Base-by-base conservation (phyloP, 1,140 invertebrate genomes). In the Zaprionus camerounensis region DNA sequence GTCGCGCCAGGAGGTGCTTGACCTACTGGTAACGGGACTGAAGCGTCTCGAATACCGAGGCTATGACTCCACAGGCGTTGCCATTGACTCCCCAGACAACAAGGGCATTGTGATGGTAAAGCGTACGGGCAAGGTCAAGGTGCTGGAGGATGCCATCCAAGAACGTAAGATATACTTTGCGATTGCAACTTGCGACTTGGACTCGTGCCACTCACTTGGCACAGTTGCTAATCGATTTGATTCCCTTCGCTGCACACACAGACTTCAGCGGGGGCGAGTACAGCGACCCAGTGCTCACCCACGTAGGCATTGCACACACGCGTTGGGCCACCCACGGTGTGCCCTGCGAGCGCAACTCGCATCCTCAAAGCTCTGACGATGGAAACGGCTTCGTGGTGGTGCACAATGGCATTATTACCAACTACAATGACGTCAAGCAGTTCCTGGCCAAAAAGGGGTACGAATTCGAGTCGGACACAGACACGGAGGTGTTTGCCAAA, bases 291-390 rank as follows among this genome's bases (percentile, higher is more conserved):
- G 80, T 92, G 41, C 15, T 78, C 46, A 96, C 94, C 64, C 99
- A 99, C 92, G 96, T 97, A 74, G 99, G 98, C 38, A 99, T 99
- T 84, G 98, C 99, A 64, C 99, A 99, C 91, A 99, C 99, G 12
- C 96, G 99, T 92, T 99, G 99, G 99, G 99, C 99, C 0, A 99
- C 99, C 56, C 99, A 99, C 87, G 99, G 99, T 74, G 96, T 97
- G 56, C 99, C 99, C 11, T 98, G 95, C 74, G 96, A 96, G 53
- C 92, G 96, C 1, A 99, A 99, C 93, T 97, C 98, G 56, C 99
- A 99, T 94, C 99, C 99, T n/a, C 99, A 99, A 78, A 95, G 98
- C 44, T 99, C 98, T 0, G 98, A 98, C 85, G 93, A 94, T 7
- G 94, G 94, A 12, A 97, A 99, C 83, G 95, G 97, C 61, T 99